Evolutionary conservation across 1,140 invertebrate species (phyloP).

Genomic region (Aphelenchoides besseyi): DNA sequence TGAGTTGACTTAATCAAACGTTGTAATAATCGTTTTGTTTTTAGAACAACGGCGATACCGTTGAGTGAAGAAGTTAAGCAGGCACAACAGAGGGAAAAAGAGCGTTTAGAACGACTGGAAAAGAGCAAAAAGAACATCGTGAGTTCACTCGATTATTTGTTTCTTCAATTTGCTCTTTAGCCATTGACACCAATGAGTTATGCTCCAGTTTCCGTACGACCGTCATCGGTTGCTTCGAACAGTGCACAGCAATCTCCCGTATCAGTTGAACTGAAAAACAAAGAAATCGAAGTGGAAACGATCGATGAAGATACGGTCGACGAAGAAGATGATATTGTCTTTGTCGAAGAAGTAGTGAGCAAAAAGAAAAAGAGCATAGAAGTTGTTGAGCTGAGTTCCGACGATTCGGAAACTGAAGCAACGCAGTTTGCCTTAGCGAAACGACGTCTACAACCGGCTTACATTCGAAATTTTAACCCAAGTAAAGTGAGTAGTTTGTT

Average conservation of each 20-base stretch:
- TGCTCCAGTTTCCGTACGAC: conserved; percentile 15
- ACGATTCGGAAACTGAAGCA: conserved; percentile 32
- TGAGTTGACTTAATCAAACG: neutral
- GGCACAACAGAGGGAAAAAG: conserved; percentile 36
- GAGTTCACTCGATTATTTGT: neutral
- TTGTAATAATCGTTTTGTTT: neutral
- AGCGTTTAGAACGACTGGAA: conserved; percentile 45
- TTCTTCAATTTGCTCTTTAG: conserved; percentile 21
- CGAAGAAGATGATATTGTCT: conserved; percentile 26
- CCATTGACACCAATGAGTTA: conserved; percentile 26
- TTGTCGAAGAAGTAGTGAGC: conserved; percentile 31
- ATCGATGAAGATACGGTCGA: neutral
- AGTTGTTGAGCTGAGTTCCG: conserved; percentile 38
- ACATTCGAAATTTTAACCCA: conserved; percentile 1
- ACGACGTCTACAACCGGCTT: neutral
- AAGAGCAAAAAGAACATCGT: conserved; percentile 24
- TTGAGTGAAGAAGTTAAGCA: conserved; percentile 13
- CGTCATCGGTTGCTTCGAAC: neutral
- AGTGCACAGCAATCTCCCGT: conserved; percentile 3
- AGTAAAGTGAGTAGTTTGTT: conserved; percentile 11
- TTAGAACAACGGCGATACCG: neutral
- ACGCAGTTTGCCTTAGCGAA: conserved; percentile 9
- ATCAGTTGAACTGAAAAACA: neutral
- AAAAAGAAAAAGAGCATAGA: conserved; percentile 34
- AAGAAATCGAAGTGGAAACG: neutral